Evolutionary conservation across 2,888 invertebrate genomes (phyloP).

Genomic region (Scotopteryx bipunctaria): DNA sequence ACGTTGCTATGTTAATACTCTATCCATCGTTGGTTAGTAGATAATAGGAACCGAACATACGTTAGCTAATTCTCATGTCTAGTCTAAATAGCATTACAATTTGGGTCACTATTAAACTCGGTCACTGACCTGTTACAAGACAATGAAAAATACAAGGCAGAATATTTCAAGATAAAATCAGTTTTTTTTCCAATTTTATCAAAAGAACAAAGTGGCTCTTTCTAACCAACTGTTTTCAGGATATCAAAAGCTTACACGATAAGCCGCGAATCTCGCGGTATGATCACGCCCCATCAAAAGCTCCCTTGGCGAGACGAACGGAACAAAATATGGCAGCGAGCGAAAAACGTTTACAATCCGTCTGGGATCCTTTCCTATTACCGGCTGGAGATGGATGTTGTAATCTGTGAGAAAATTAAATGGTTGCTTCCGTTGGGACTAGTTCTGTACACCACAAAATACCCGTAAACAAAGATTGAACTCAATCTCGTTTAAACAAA

Average conservation of each 20-base stretch:
- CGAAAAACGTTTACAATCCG: constrained; percentile 66
- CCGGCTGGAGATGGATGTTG: constrained; percentile 35
- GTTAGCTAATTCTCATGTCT: too few relatives aligned
- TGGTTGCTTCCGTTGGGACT: constrained; percentile 32
- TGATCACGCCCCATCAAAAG: constrained; percentile 71
- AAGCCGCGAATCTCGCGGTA: constrained; percentile 50
- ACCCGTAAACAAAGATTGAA: constrained; percentile 11
- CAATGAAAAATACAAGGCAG: background rate
- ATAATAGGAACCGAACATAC: too few relatives aligned
- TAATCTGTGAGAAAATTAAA: constrained; percentile 40
- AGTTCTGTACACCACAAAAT: constrained; percentile 24
- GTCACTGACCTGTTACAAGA: background rate
- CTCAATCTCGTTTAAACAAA: background rate
- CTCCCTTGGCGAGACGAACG: constrained; percentile 62
- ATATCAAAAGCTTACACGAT: constrained; percentile 41
- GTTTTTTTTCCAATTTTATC: background rate
- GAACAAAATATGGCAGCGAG: constrained; percentile 63
- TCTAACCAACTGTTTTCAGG: constrained; percentile 13
- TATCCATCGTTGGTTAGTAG: too few relatives aligned
- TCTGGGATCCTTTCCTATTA: constrained; percentile 52
- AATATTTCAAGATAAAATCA: background rate
- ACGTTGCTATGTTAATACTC: too few relatives aligned
- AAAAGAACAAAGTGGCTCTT: background rate
- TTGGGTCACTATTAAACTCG: background rate
- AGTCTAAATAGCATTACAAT: background rate